Conservation (phyloP, 2,113 vertebrate species). For the Chinchilla lanigera region DNA sequence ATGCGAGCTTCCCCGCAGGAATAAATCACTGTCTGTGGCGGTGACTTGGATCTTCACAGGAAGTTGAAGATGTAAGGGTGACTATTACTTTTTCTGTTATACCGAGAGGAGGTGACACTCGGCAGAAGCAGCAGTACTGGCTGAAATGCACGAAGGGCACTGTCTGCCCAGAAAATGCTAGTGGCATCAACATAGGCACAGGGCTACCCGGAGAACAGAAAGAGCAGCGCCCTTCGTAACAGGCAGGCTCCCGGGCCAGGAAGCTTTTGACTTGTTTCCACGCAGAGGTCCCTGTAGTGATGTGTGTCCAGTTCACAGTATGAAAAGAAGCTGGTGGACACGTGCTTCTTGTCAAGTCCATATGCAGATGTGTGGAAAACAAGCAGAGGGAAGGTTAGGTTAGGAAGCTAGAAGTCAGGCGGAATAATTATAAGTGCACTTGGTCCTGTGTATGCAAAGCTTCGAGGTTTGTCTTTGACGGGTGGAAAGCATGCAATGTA, state of each 20-base stretch:
- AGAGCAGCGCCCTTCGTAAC: not conserved
- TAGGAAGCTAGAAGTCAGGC: not conserved
- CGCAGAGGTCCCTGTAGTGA: not conserved
- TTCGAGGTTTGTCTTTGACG: not conserved
- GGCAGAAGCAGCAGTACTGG: not conserved
- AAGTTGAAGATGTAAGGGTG: not conserved
- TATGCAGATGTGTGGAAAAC: not conserved
- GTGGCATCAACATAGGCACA: not conserved
- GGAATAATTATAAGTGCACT: not conserved
- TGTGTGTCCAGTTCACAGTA: not conserved
- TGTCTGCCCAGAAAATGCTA: not conserved
- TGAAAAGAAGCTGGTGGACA: not conserved
- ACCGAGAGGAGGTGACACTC: not conserved
- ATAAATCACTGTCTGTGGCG: not conserved
- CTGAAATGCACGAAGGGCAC: not conserved
- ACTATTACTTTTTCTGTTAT: not conserved
- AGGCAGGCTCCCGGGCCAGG: not conserved
- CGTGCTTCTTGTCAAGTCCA: not conserved
- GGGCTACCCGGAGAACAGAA: not conserved
- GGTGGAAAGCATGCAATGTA: not conserved
- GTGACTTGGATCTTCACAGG: not conserved
- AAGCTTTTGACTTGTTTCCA: not conserved
- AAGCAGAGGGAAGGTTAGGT: not conserved
- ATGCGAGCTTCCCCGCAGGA: not conserved
- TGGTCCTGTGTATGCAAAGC: not conserved